Conservation (phyloP, 2,888 invertebrate species). For the Oxyscelio sp. region DNA sequence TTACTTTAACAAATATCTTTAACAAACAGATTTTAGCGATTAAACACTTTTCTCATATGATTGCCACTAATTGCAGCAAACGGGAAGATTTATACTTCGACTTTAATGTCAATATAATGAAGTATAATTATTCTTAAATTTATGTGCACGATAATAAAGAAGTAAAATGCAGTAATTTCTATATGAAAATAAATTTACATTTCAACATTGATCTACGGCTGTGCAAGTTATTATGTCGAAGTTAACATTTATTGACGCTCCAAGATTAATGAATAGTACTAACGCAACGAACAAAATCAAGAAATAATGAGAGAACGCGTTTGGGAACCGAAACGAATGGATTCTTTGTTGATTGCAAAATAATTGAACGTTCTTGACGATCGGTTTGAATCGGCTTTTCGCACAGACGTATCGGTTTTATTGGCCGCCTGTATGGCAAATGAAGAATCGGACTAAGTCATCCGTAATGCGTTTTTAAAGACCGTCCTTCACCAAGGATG, state of each 20-base stretch:
- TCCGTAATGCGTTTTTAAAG: constrained; percentile 88
- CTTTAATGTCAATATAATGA: constrained; percentile 84
- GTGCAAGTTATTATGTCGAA: constrained; percentile 35
- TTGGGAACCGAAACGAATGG: constrained; percentile 68
- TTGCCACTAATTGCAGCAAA: constrained; percentile 80
- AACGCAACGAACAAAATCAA: constrained; percentile 64
- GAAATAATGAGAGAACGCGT: constrained; percentile 70
- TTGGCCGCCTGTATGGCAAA: constrained; percentile 80
- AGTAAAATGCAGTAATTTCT: constrained; percentile 39
- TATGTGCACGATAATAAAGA: constrained; percentile 33
- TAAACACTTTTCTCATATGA: constrained; percentile 82
- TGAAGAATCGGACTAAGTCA: constrained; percentile 75
- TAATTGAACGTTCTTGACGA: constrained; percentile 88
- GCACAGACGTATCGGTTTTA: constrained; percentile 85
- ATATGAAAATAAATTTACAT: constrained; percentile 34
- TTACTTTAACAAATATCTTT: constrained; percentile 5
- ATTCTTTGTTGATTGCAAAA: constrained; percentile 86
- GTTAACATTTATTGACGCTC: constrained; percentile 62
- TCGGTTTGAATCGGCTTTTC: constrained; percentile 82
- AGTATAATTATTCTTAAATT: constrained; percentile 36
- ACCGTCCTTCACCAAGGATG: constrained; percentile 84
- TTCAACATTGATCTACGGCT: constrained; percentile 6
- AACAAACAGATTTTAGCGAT: constrained; percentile 74
- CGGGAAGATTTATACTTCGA: constrained; percentile 75
- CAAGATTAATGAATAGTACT: constrained; percentile 49